phyloP scores from a whole-genome alignment of 2,113 vertebrate species.

The Tonatia bakeri region DNA sequence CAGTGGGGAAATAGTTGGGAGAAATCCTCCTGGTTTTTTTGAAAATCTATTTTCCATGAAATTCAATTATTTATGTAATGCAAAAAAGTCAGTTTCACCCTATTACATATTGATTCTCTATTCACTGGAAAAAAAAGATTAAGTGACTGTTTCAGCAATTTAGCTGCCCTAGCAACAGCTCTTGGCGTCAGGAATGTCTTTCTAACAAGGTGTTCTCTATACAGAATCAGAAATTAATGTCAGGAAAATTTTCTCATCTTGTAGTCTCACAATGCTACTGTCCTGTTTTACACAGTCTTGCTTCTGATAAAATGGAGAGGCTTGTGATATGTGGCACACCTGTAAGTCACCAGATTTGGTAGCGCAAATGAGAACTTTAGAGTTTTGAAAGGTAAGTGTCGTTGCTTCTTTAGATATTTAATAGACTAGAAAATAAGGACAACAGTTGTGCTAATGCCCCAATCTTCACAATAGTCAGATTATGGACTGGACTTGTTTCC shows the following conservation, averaged over 20 bases:
- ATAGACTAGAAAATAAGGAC: neutral
- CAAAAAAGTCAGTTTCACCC: neutral
- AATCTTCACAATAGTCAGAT: neutral
- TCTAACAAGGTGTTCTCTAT: neutral
- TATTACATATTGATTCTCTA: neutral
- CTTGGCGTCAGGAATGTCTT: neutral
- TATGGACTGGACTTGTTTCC: neutral
- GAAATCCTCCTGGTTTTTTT: neutral
- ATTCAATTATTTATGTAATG: conserved; percentile 17
- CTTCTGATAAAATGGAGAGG: neutral
- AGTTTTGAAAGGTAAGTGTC: neutral
- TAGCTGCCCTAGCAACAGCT: neutral
- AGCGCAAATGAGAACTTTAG: neutral
- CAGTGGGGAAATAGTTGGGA: neutral
- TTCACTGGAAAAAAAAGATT: neutral
- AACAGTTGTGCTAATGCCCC: neutral
- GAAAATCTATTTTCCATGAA: conserved; percentile 2
- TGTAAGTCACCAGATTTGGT: neutral
- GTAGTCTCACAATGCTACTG: neutral
- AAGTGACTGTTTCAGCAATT: neutral
- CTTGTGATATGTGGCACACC: neutral
- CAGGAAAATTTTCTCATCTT: neutral
- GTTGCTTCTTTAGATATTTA: neutral
- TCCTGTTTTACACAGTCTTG: neutral
- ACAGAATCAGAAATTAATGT: neutral